Evolutionary conservation across 2,888 invertebrate species (phyloP).

Genomic region (Cyclophora albipunctata): DNA sequence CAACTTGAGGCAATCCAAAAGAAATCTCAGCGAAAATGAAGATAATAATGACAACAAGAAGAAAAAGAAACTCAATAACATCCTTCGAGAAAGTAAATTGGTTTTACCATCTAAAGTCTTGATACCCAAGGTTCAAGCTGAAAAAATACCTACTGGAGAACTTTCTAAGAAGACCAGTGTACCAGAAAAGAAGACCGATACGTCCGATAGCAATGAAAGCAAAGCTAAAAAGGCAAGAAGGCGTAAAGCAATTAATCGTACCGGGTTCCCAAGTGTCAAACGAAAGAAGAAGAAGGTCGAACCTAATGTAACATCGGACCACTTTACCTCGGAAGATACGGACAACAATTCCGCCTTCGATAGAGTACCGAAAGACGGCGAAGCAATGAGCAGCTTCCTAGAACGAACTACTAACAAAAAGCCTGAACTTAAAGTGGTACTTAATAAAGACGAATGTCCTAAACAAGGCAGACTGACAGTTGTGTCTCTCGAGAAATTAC

Average conservation of each 20-base stretch:
- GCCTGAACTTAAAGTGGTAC: slow-evolving; percentile 62
- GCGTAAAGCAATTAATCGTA: slow-evolving; percentile 87
- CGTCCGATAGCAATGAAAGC: slow-evolving; percentile 35
- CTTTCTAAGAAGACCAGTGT: slow-evolving; percentile 38
- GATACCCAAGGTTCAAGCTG: slow-evolving; percentile 57
- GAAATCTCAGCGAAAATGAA: slow-evolving; percentile 56
- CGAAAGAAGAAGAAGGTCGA: slow-evolving; percentile 84
- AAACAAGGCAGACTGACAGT: slow-evolving; percentile 75
- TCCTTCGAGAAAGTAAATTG: slow-evolving; percentile 65
- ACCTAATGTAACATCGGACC: slow-evolving; percentile 43
- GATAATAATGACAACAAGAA: slow-evolving; percentile 59
- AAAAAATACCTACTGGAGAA: slow-evolving; percentile 46
- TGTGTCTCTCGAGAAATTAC: slow-evolving; percentile 76
- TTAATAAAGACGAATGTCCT: slow-evolving; percentile 69
- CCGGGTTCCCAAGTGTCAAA: slow-evolving; percentile 90
- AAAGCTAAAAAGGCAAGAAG: slow-evolving; percentile 74
- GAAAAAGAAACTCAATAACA: slow-evolving; percentile 56
- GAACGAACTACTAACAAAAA: slow-evolving; percentile 73
- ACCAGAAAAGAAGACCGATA: slow-evolving; percentile 40
- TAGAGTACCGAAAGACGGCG: slow-evolving; percentile 81
- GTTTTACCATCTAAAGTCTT: slow-evolving; percentile 57
- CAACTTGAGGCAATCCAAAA: slow-evolving; percentile 62
- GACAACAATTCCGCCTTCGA: slow-evolving; percentile 75
- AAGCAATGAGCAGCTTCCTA: slow-evolving; percentile 79
- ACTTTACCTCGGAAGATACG: slow-evolving; percentile 56